A percentile compares a stretch with the other conserved stretches of the same genome.
These are phyloP conservation scores for Pammene aurita DNA, from an alignment of 2,888 invertebrate genomes.

Conservation along the genomic window DNA sequence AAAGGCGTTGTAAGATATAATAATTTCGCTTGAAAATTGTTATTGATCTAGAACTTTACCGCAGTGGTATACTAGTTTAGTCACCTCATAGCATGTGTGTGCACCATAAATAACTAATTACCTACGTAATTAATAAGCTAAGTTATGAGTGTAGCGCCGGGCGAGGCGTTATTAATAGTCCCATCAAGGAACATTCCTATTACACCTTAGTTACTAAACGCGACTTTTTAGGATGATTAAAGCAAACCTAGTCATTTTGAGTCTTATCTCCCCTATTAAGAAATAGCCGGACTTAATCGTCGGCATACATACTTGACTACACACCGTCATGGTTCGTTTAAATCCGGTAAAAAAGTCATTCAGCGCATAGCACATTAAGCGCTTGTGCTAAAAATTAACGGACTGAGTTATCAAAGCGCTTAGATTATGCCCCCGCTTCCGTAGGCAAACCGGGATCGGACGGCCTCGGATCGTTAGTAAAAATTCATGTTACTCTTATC, in stretches of 20 bases:
- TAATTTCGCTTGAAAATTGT: neutral
- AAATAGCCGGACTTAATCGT: neutral
- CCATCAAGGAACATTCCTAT: neutral
- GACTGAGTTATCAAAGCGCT: neutral
- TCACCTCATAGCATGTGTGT: neutral
- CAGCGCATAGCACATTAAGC: neutral
- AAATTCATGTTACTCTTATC: neutral
- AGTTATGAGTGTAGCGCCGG: neutral
- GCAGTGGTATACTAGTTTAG: conserved; percentile 3
- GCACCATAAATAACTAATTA: neutral
- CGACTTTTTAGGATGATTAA: too few species aligned
- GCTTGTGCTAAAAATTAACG: neutral
- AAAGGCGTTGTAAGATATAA: neutral
- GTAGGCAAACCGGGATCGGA: neutral
- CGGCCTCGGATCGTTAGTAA: neutral
- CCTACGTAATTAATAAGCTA: neutral
- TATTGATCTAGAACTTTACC: neutral
- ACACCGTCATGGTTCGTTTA: neutral
- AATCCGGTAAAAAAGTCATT: conserved; percentile 1
- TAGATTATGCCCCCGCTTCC: neutral
- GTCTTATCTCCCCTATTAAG: neutral
- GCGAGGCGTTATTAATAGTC: neutral
- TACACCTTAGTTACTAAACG: neutral
- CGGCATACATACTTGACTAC: neutral
- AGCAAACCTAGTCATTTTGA: neutral